Conservation (phyloP, 2,888 invertebrate species). For the Amiota communis region DNA sequence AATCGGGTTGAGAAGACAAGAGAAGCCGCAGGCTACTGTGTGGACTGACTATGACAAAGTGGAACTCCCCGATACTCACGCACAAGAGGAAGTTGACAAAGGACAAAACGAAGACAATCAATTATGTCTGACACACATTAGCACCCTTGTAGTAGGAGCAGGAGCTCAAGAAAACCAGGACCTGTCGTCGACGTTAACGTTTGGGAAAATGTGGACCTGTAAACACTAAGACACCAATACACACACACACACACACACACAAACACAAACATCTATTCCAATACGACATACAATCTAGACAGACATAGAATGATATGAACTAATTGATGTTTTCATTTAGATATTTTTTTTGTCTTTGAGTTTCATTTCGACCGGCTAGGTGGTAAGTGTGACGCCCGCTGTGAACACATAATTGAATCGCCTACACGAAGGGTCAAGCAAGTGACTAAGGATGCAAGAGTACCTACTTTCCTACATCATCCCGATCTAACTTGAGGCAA, state of each 20-base stretch:
- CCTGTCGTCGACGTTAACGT: constrained; percentile 50
- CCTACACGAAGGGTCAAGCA: constrained; percentile 2
- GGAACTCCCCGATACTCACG: constrained; percentile 38
- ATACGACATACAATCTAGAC: not conserved
- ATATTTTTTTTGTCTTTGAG: constrained; percentile 33
- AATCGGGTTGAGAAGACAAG: constrained; percentile 37
- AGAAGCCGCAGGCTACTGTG: constrained; percentile 63
- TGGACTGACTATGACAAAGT: constrained; percentile 46
- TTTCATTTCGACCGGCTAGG: constrained; percentile 50
- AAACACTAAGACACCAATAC: not conserved
- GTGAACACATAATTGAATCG: constrained; percentile 68
- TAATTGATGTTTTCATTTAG: constrained; percentile 68
- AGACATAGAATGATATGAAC: constrained; percentile 47
- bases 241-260: constrained; percentile 8
- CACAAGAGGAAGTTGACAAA: constrained; percentile 28
- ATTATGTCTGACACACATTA: constrained; percentile 66
- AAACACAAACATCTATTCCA: not conserved
- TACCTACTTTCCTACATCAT: not conserved
- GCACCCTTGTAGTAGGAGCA: constrained; percentile 51
- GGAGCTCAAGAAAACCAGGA: constrained; percentile 41
- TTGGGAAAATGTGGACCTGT: not conserved
- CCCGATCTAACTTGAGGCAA: not conserved
- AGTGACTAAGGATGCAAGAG: not conserved
- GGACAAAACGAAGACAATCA: constrained; percentile 52
- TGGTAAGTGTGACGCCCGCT: constrained; percentile 70